Base-by-base conservation (phyloP, 2,797 vertebrate genomes). In the Pangasius sanitwongsei region DNA sequence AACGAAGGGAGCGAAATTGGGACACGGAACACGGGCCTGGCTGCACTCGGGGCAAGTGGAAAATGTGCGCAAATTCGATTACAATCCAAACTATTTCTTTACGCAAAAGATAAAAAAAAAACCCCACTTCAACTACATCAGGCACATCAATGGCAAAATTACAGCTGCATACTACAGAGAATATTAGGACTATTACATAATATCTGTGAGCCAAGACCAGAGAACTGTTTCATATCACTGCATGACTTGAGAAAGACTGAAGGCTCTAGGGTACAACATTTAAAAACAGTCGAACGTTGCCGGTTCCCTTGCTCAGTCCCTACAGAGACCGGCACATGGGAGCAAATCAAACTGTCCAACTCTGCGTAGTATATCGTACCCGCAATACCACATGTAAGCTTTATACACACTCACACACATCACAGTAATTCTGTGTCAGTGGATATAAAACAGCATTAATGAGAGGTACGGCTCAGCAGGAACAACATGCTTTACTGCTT, bases 91-190 rank as follows among this genome's bases (percentile, higher is more conserved):
- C 37, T 0, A 28, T 65, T 83, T 48, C 41, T 44, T 65, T 48
- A 65, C 2, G 4, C 13, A 16, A 83, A 83, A n/a, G 2, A 83
- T 28, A 83, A 41, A 63, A 80, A 37, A n/a, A n/a, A n/a, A n/a
- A n/a, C n/a, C 4, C 78, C 7, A 37, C 53, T 59, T 34, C 41
- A 77, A 28, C 37, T 7, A 63, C 15, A 37, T 55, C 55, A 67
- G 61, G 67, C 59, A 31, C 25, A 20, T 20, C 34, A 13, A 15
- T 28, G 44, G 80, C 92, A 91, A 93, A 85, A 91, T 91, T 91
- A 94, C 94, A 91, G 88, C 6, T 13, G 74, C 31, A 4, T 25
- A 53, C 55, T 57, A 37, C 34, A 28, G 12, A 53, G 25, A 70
- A 72, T 23, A 41, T 44, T 25, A 63, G 15, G 23, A 61, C 25